Conservation (phyloP, 2,797 vertebrate genomes). For the Gastrophryne carolinensis region DNA sequence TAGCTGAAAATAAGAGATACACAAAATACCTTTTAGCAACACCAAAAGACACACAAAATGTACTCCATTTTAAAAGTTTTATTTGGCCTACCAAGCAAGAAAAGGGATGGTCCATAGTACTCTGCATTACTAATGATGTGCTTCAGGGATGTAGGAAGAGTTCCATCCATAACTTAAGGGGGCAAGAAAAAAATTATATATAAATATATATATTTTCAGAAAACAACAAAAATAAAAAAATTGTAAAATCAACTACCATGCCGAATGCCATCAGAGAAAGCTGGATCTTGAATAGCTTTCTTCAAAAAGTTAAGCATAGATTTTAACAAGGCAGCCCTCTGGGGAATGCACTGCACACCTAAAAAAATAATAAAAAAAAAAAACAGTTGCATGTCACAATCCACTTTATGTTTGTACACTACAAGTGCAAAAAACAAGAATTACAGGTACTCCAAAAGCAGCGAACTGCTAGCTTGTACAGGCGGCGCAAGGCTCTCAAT, state of each 20-base stretch:
- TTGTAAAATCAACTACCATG: conserved; percentile 78
- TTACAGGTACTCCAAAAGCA: too few species aligned
- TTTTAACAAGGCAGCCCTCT: conserved; percentile 91
- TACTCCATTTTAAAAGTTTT: background rate
- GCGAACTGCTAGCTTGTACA: too few species aligned
- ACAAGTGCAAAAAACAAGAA: too few species aligned
- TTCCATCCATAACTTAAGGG: conserved; percentile 90
- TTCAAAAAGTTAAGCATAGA: conserved; percentile 98
- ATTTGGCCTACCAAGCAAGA: conserved; percentile 83
- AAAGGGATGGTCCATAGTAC: conserved; percentile 95
- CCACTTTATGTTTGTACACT: background rate
- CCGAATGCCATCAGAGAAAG: conserved; percentile 94
- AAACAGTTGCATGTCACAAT: background rate
- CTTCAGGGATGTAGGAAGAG: conserved; percentile 95
- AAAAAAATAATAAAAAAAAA: background rate
- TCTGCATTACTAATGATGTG: conserved; percentile 99
- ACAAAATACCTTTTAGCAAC: background rate
- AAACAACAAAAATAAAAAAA: background rate
- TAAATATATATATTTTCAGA: background rate
- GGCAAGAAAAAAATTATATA: background rate
- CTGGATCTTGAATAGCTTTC: conserved; percentile 96
- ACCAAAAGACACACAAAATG: background rate
- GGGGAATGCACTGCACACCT: conserved; percentile 98
- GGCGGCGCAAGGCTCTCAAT: too few species aligned
- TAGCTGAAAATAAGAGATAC: conserved; percentile 70